These are phyloP conservation scores for Gobio occitaniae DNA, from an alignment of 2,797 vertebrate species.

Conservation along the genomic window DNA sequence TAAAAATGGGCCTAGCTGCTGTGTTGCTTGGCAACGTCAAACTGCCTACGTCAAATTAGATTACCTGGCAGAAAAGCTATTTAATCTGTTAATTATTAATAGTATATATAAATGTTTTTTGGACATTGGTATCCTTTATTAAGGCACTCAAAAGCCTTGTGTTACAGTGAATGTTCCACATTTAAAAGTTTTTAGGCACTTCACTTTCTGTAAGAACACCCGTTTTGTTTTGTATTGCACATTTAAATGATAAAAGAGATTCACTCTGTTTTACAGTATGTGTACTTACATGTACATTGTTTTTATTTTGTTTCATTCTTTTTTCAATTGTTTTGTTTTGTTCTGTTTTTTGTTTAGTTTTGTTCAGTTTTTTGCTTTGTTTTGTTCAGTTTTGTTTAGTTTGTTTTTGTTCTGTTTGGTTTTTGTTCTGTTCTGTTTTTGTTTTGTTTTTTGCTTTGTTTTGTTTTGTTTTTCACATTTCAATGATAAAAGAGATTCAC, in stretches of 20 bases:
- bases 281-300: not conserved
- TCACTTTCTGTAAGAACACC: not conserved
- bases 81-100: not conserved
- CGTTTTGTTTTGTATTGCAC: not conserved
- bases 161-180: not conserved
- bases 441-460: too few relatives aligned
- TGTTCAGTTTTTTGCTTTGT: not conserved
- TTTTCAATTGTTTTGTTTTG: too few relatives aligned
- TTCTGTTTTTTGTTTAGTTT: not conserved
- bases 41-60: not conserved
- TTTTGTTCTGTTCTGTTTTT: too few relatives aligned
- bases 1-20: not conserved
- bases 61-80: not conserved
- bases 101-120: not conserved
- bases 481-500: too few relatives aligned
- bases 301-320: not conserved
- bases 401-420: too few relatives aligned
- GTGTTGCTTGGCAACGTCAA: not conserved
- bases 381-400: not conserved
- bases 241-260: too few relatives aligned
- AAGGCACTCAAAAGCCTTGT: not conserved
- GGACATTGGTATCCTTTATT: not conserved
- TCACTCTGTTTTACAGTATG: too few relatives aligned
- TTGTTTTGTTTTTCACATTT: too few relatives aligned
- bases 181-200: not conserved